A percentile compares a stretch with the other conserved stretches of the same genome.
Conservation (phyloP, 2,797 vertebrate species). For the Austrolebias charrua region DNA sequence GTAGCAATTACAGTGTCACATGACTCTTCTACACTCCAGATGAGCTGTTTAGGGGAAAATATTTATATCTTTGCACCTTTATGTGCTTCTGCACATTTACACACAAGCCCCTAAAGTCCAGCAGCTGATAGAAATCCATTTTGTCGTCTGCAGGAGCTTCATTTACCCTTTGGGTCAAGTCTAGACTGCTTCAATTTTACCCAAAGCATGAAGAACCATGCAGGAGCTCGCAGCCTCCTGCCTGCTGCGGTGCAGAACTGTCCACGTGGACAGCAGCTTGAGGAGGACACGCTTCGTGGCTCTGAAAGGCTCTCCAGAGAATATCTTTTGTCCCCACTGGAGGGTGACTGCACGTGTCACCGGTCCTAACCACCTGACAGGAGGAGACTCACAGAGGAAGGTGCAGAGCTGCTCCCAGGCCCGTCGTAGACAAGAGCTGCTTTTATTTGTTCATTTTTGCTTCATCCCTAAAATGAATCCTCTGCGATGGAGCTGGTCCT, state of each 20-base stretch:
- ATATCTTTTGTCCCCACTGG: conserved; percentile 14
- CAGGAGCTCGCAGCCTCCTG: conserved; percentile 14
- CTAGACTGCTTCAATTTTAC: not conserved
- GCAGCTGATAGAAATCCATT: not conserved
- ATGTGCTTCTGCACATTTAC: not conserved
- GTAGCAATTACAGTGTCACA: conserved; percentile 56
- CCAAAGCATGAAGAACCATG: conserved; percentile 10
- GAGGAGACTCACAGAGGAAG: conserved; percentile 10
- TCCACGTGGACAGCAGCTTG: conserved; percentile 28
- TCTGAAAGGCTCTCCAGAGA: conserved; percentile 34
- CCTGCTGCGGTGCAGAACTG: not conserved
- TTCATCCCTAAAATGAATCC: not conserved
- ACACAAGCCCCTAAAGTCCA: not conserved
- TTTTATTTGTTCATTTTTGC: not conserved
- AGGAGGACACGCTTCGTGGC: conserved; percentile 14
- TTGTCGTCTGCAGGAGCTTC: conserved; percentile 1
- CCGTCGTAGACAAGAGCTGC: not conserved
- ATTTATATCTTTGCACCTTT: too few species aligned
- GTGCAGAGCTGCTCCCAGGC: conserved; percentile 3
- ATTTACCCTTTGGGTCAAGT: conserved; percentile 2
- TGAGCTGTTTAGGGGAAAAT: conserved; percentile 31
- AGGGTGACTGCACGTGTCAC: conserved; percentile 2
- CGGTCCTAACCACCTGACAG: conserved; percentile 27
- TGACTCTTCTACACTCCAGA: conserved; percentile 40
- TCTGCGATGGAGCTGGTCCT: not conserved